Percentiles rank a stretch among this genome's conserved stretches.
These are phyloP conservation scores for Taphrorychus bicolor DNA, from an alignment of 2,888 invertebrate species.

Conservation along the genomic window DNA sequence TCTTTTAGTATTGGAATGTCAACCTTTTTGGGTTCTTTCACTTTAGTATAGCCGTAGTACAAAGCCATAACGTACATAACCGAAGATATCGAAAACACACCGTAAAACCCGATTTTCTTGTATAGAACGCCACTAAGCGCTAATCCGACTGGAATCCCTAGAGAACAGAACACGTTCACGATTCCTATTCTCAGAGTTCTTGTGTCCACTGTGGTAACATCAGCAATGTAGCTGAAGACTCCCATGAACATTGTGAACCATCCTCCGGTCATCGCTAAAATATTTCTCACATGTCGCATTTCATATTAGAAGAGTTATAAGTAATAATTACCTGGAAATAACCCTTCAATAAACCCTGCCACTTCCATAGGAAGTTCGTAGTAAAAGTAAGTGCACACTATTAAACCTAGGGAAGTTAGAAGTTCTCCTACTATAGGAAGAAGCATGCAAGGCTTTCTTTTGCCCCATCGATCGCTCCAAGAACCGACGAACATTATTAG, in stretches of 20 bases:
- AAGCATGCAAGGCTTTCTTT: slow-evolving; percentile 82
- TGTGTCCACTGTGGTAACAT: slow-evolving; percentile 83
- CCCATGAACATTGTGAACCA: slow-evolving; percentile 94
- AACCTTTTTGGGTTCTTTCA: slow-evolving; percentile 72
- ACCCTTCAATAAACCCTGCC: slow-evolving; percentile 79
- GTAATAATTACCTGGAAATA: slow-evolving; percentile 66
- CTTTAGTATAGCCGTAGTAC: slow-evolving; percentile 74
- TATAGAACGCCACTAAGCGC: slow-evolving; percentile 85
- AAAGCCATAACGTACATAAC: slow-evolving; percentile 77
- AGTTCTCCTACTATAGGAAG: slow-evolving; percentile 83
- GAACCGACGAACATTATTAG: slow-evolving; percentile 84
- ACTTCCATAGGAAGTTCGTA: slow-evolving; percentile 82
- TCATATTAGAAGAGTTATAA: neutral
- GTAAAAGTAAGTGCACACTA: slow-evolving; percentile 81
- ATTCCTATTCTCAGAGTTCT: slow-evolving; percentile 86
- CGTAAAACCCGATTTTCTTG: slow-evolving; percentile 80
- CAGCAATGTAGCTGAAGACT: slow-evolving; percentile 87
- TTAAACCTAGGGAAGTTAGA: slow-evolving; percentile 77
- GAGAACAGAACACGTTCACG: slow-evolving; percentile 86
- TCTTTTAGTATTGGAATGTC: slow-evolving; percentile 61
- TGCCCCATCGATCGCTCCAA: slow-evolving; percentile 74
- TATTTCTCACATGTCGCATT: too few relatives aligned
- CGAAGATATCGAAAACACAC: slow-evolving; percentile 81
- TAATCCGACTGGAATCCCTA: slow-evolving; percentile 89
- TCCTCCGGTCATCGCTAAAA: slow-evolving; percentile 74